Evolutionary conservation across 64 coral and sea anemone species (phyloP).

Genomic region (Montipora foliosa): DNA sequence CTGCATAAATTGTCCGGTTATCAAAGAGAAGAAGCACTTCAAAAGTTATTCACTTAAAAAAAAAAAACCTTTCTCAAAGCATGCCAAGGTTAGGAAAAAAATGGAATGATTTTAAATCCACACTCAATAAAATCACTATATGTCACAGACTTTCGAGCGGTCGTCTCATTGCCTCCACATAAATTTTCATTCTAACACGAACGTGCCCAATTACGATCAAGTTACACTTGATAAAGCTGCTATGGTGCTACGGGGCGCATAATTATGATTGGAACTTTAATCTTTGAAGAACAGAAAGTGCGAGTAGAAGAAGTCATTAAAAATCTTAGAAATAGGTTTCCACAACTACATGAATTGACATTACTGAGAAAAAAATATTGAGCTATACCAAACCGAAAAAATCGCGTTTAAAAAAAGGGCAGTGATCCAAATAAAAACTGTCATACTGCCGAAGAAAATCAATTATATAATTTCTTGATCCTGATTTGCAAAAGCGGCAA

Average conservation of each 20-base stretch:
- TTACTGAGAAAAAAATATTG: background rate
- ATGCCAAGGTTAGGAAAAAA: conserved; percentile 11
- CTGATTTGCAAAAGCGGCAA: background rate
- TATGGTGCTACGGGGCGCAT: background rate
- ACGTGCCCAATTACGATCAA: background rate
- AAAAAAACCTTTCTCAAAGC: background rate
- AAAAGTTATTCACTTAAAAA: background rate
- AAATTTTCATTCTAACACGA: background rate
- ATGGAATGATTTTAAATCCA: background rate
- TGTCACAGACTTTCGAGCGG: background rate
- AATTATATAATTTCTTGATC: background rate
- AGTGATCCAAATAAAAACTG: too few species aligned
- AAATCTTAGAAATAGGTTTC: background rate
- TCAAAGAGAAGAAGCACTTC: conserved; percentile 19
- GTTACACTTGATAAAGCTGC: conserved; percentile 4
- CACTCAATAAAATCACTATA: background rate
- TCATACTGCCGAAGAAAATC: background rate
- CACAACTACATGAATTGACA: background rate
- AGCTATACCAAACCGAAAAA: too few species aligned
- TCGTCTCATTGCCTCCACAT: background rate
- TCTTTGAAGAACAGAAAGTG: background rate
- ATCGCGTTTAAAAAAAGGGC: too few species aligned
- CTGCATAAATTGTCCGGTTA: background rate
- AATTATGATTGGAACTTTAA: background rate
- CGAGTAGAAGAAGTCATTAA: conserved; percentile 7